These are phyloP conservation scores for Andrena flavipes DNA, from an alignment of 2,888 invertebrate genomes.

Conservation along the genomic window DNA sequence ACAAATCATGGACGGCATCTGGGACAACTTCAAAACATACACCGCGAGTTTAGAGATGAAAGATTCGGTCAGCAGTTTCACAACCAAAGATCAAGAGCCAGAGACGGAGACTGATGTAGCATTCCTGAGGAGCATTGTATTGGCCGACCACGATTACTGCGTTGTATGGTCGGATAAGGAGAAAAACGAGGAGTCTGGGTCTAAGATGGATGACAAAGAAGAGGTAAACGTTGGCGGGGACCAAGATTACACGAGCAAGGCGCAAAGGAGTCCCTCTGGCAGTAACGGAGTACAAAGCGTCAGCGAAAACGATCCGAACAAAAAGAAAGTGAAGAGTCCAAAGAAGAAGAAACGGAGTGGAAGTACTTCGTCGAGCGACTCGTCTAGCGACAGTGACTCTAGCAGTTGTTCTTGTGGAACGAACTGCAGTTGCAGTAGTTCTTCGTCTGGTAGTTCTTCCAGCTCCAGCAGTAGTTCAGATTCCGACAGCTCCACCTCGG, in stretches of 20 bases:
- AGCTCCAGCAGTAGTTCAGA: conserved; percentile 87
- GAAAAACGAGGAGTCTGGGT: conserved; percentile 40
- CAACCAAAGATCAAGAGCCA: conserved; percentile 66
- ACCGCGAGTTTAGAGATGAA: conserved; percentile 88
- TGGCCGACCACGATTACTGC: conserved; percentile 91
- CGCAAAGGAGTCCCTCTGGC: conserved; percentile 65
- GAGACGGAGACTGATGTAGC: conserved; percentile 70
- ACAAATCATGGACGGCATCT: conserved; percentile 89
- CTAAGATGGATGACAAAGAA: conserved; percentile 62
- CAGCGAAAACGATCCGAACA: conserved; percentile 65
- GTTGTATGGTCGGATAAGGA: conserved; percentile 81
- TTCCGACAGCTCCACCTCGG: conserved; percentile 88
- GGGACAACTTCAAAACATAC: conserved; percentile 92
- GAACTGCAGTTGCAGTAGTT: conserved; percentile 93
- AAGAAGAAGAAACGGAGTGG: conserved; percentile 82
- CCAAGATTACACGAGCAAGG: conserved; percentile 58
- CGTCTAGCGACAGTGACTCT: conserved; percentile 91
- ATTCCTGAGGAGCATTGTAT: conserved; percentile 80
- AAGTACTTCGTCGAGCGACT: conserved; percentile 90
- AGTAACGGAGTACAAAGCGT: conserved; percentile 75
- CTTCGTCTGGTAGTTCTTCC: conserved; percentile 88
- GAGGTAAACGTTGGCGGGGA: conserved; percentile 56
- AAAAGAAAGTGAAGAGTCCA: conserved; percentile 80
- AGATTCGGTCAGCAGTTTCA: conserved; percentile 49
- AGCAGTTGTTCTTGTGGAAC: conserved; percentile 93